Evolutionary conservation across 2,797 vertebrate genomes (phyloP), one percentile per base, ranked within the genome.

Genomic region (Novumbra hubbsi): DNA sequence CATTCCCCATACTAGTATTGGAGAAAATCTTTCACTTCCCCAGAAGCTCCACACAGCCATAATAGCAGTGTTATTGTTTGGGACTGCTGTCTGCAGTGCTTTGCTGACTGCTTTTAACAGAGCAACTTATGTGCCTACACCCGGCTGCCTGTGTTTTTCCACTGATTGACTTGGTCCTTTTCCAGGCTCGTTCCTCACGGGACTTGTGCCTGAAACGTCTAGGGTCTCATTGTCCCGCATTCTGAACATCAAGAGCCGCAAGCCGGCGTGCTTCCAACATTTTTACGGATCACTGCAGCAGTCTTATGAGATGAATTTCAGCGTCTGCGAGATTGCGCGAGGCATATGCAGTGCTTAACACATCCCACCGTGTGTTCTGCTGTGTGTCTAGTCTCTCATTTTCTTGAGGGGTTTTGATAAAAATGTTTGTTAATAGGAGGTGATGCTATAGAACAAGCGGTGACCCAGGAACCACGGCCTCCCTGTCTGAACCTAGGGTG

Each of bases 161-260:
- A 60, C 38, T 63, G 80, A 75, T 78, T 68, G 65, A 76, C 24
- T 79, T 72, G 71, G 30, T 52, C 68, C 5, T 48, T 32, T 63
- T 65, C 71, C 32, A 4, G 71, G 38, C 60, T 69, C 66, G 64
- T 27, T n/a, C 4, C 38, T 66, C 15, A 50, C 17, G 41, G 34
- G 66, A 63, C 24, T 64, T 45, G 12, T 41, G 19, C 32, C 30
- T 66, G 9, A 52, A 63, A 50, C 32, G 19, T 34, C 38, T 67
- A 52, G 28, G 34, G 30, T 65, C 67, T 75, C n/a, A 28, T 24
- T 48, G 67, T 49, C 38, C 67, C 14, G 17, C 38, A 0, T 9
- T 21, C 21, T 60, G 55, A 60, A 60, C 55, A 60, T 1, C n/a
- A 24, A 60, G 55, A 24, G 55, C 21, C 21, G 21, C 55, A 24